Evolutionary conservation across 1,140 invertebrate genomes (phyloP).

Genomic region (Sogatella furcifera): DNA sequence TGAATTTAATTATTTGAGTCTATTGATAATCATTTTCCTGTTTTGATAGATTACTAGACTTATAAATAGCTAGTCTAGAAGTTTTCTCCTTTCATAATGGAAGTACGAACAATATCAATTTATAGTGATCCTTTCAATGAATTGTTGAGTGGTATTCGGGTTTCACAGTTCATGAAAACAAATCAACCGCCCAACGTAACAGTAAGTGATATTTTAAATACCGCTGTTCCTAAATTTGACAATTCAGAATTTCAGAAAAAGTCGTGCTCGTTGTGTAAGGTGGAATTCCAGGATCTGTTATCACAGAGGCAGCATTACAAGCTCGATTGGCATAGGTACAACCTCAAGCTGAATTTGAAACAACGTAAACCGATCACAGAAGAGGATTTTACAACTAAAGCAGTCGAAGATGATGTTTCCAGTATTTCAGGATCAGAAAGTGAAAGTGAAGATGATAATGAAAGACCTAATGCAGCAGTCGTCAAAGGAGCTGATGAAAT

Average conservation of each 20-base stretch:
- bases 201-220: not conserved
- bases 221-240: not conserved
- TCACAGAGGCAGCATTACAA: slow-evolving; percentile 78
- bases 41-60: too few relatives aligned
- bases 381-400: slow-evolving; percentile 57
- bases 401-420: slow-evolving; percentile 50
- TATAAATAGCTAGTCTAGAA: too few relatives aligned
- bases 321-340: slow-evolving; percentile 92
- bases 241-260: not conserved
- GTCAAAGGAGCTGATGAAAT: slow-evolving; percentile 26
- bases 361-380: slow-evolving; percentile 68
- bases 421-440: slow-evolving; percentile 60
- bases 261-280: slow-evolving; percentile 41
- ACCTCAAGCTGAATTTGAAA: slow-evolving; percentile 87
- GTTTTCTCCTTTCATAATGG: too few relatives aligned
- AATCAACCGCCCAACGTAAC: slow-evolving; percentile 29
- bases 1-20: too few relatives aligned
- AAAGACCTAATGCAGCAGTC: slow-evolving; percentile 32
- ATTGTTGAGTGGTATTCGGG: slow-evolving; percentile 42
- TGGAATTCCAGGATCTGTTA: slow-evolving; percentile 36
- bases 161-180: slow-evolving; percentile 47
- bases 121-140: slow-evolving; percentile 30
- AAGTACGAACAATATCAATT: too few relatives aligned
- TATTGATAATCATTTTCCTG: too few relatives aligned
- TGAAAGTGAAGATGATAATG: slow-evolving; percentile 36